phyloP scores from a whole-genome alignment of 2,113 vertebrate genomes.

The Phrynocephalus versicolor region DNA sequence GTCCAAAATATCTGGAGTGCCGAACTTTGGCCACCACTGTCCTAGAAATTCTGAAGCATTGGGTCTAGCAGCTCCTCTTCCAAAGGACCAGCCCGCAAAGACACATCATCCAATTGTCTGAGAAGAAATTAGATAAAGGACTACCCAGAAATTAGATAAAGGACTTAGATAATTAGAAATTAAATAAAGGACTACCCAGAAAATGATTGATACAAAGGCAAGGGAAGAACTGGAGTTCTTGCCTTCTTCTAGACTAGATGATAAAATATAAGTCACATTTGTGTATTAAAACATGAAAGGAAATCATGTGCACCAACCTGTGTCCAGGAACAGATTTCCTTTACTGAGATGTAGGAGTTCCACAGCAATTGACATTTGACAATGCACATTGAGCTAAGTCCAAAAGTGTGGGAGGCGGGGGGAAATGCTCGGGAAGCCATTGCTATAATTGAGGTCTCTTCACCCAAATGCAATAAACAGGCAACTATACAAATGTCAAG shows the following conservation, averaged over 20 bases:
- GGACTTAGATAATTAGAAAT: too few species aligned
- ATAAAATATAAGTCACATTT: neutral
- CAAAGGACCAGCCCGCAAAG: neutral
- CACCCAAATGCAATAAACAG: neutral
- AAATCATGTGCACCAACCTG: neutral
- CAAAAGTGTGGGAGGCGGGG: accelerated
- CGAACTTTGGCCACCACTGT: too few species aligned
- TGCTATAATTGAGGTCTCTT: neutral
- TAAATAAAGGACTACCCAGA: neutral
- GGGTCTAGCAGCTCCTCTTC: too few species aligned
- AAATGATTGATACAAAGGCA: too few species aligned
- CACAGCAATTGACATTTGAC: neutral
- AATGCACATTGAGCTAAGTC: neutral
- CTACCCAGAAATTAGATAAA: neutral
- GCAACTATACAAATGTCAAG: neutral
- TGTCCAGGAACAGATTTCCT: neutral
- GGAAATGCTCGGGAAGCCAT: neutral
- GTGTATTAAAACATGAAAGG: neutral
- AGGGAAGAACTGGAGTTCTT: too few species aligned
- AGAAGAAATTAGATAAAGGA: neutral
- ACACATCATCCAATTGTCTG: too few species aligned
- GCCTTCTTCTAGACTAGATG: neutral
- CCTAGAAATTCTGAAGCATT: too few species aligned
- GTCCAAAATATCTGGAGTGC: too few species aligned
- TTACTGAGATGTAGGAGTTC: neutral